Conservation (phyloP, 2,888 invertebrate genomes). For the Melinaea marsaeus region DNA sequence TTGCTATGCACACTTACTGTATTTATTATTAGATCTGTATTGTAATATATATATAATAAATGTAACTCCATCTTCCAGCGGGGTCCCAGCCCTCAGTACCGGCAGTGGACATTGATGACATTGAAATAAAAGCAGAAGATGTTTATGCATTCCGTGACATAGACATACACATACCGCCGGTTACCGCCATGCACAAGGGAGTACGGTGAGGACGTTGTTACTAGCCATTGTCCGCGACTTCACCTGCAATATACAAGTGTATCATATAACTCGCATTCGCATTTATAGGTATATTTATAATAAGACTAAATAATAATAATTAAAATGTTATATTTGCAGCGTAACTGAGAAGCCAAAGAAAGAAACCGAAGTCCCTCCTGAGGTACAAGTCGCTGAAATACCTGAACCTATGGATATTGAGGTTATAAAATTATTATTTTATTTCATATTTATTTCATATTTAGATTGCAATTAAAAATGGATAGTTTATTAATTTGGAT, state of each 20-base stretch:
- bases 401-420: conserved; percentile 24
- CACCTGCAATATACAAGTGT: not conserved
- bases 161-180: conserved; percentile 69
- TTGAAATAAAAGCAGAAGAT: conserved; percentile 73
- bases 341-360: conserved; percentile 45
- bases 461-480: too few species aligned
- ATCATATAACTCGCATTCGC: not conserved
- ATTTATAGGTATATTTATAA: not conserved
- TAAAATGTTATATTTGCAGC: conserved; percentile 9
- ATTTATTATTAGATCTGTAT: too few species aligned
- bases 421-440: conserved; percentile 36
- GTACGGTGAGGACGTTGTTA: conserved; percentile 42
- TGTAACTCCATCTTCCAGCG: conserved; percentile 34
- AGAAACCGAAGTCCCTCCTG: conserved; percentile 36
- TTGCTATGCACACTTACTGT: too few species aligned
- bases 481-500: too few species aligned
- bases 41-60: not conserved
- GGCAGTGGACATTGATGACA: conserved; percentile 68
- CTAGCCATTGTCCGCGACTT: not conserved
- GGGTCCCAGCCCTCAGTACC: conserved; percentile 41
- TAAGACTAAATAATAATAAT: too few species aligned
- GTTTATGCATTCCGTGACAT: conserved; percentile 71
- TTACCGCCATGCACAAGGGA: conserved; percentile 57
- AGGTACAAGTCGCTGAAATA: conserved; percentile 24
- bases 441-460: too few species aligned